Base-by-base conservation (phyloP, 2,113 vertebrate genomes). In the Callaeas wilsoni region DNA sequence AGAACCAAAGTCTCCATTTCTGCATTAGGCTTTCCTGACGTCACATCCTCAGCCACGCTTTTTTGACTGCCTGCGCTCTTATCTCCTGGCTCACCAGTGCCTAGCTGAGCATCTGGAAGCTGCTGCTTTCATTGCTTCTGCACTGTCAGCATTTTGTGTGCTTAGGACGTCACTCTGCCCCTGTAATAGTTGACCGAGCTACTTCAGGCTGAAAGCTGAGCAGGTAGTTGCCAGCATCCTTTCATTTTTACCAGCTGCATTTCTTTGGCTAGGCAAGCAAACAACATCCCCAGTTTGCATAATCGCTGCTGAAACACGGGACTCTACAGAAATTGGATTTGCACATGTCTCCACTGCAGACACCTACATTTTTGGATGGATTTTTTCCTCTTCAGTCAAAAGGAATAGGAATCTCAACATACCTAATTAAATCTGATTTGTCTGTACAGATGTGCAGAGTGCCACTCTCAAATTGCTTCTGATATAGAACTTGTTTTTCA, bases 161-260 rank as follows among this genome's bases (percentile, higher is more conserved):
- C 44, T 90, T 42, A 37, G 77, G 57, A 68, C 4, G 0, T 68
- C 71, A 68, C 78, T 63, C 63, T 94, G 82, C 30, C 64, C 50
- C 67, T 81, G 42, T 32, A 52, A 90, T 17, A 84, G 73, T 63
- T 93, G 86, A 96, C 88, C 69, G 3, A 91, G 62, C 73, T 92
- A 68, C 93, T 93, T 84, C 88, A 94, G 80, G 39, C 76, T 95
- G 89, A 94, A 94, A 96, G 93, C 86, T 93, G 84, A 96, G 88
- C 88, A 93, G 88, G 93, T 94, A 93, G 73, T 32, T 96, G 90
- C 92, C 92, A 93, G 73, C 86, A 91, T 81, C 83, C 62, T 97
- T 96, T 96, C 84, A 93, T 92, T 93, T 95, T 84, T 84, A 81
- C 89, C 90, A 94, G 89, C 95, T 96, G 83, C 90, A 82, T 89